A percentile compares a stretch with the other conserved stretches of the same genome.
These are phyloP conservation scores for Vandiemenella viatica DNA, from an alignment of 2,888 invertebrate species.

Conservation along the genomic window DNA sequence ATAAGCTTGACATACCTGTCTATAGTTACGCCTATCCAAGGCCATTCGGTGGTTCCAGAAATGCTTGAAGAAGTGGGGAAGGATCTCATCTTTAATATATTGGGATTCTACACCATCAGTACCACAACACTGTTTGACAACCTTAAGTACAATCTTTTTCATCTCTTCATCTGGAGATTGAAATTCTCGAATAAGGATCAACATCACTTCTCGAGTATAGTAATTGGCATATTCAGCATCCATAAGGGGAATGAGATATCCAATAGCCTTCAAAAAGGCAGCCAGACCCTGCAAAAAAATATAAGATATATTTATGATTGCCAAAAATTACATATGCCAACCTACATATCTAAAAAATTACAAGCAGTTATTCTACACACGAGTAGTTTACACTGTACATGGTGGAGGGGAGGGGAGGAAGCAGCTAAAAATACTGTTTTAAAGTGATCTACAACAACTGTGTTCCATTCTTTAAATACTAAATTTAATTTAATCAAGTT, in stretches of 20 bases:
- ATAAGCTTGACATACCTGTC: no score
- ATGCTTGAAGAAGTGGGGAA: slow-evolving; percentile 96
- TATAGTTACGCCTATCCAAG: slow-evolving; percentile 89
- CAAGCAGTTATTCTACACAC: no score
- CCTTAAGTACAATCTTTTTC: slow-evolving; percentile 99
- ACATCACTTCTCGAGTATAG: slow-evolving; percentile 98
- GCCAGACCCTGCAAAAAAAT: slow-evolving; percentile 67
- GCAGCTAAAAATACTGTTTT: no score
- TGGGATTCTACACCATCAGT: slow-evolving; percentile 99
- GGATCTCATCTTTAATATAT: slow-evolving; percentile 97
- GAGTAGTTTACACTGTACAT: no score
- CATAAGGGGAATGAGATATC: slow-evolving; percentile 98
- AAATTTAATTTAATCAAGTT: no score
- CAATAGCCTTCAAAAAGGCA: slow-evolving; percentile 98
- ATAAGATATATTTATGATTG: not conserved
- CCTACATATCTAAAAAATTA: no score
- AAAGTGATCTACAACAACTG: no score
- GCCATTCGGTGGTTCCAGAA: slow-evolving; percentile 99
- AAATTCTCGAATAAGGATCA: slow-evolving; percentile 96
- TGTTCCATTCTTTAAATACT: no score
- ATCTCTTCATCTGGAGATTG: slow-evolving; percentile 99
- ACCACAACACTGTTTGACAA: slow-evolving; percentile 99
- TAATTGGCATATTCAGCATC: slow-evolving; percentile 99
- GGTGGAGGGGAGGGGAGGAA: no score
- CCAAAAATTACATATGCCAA: no score